Conservation (phyloP, 2,888 invertebrate species). For the Lepidonotus clava region DNA sequence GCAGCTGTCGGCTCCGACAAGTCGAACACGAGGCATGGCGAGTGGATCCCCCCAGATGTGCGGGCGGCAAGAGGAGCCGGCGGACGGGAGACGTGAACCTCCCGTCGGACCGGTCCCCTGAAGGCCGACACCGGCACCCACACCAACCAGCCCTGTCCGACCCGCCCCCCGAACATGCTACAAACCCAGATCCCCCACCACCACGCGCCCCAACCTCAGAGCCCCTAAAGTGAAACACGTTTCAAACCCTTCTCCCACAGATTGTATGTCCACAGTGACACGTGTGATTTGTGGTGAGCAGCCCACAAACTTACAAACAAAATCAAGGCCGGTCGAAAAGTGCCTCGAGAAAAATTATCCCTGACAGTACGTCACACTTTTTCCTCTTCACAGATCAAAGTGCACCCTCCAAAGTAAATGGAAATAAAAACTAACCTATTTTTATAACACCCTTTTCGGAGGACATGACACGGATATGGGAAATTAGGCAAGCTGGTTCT, state of each 20-base stretch:
- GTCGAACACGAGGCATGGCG: too few species aligned
- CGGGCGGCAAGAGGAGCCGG: background rate
- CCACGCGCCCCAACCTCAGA: background rate
- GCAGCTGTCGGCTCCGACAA: background rate
- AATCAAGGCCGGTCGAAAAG: background rate
- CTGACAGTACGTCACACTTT: too few species aligned
- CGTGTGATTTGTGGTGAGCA: background rate
- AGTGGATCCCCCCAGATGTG: too few species aligned
- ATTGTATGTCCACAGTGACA: background rate
- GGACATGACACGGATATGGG: too few species aligned
- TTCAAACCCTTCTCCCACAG: background rate
- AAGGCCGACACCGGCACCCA: background rate
- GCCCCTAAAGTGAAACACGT: background rate
- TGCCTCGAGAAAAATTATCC: too few species aligned
- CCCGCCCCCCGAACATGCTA: too few species aligned
- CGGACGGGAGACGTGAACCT: background rate
- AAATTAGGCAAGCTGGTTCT: too few species aligned
- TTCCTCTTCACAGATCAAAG: too few species aligned
- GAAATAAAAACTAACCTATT: too few species aligned
- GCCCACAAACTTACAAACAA: background rate
- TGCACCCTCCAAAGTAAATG: too few species aligned
- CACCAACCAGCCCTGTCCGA: background rate
- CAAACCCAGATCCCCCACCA: background rate
- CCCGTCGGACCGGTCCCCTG: background rate
- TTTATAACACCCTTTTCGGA: too few species aligned